These are phyloP conservation scores for Hippoglossus hippoglossus DNA, from an alignment of 2,797 vertebrate species.

Conservation along the genomic window DNA sequence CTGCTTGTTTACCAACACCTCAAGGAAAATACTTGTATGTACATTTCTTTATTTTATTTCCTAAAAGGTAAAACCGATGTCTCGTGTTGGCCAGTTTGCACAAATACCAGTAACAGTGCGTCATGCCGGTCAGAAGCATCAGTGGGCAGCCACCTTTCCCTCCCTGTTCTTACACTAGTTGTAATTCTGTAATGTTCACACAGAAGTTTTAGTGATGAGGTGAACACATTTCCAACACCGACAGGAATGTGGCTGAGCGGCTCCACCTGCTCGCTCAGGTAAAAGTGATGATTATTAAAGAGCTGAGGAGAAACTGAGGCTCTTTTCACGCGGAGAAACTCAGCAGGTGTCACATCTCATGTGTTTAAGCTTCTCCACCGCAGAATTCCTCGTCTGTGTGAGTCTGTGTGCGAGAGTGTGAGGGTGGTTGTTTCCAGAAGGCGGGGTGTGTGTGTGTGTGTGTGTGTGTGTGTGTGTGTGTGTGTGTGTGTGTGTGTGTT, in stretches of 20 bases:
- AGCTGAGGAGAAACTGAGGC: conserved; percentile 38
- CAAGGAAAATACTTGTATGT: too few species aligned
- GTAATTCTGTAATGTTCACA: not conserved
- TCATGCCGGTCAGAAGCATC: not conserved
- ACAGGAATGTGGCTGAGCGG: conserved; percentile 19
- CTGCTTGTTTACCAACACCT: too few species aligned
- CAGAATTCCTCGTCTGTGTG: conserved; percentile 28
- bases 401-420: conserved; percentile 31
- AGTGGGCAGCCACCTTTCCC: not conserved
- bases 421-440: conserved; percentile 43
- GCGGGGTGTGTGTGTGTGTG: conserved; percentile 4
- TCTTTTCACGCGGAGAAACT: conserved; percentile 25
- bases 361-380: conserved; percentile 22
- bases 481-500: conserved; percentile 38
- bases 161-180: not conserved
- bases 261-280: conserved; percentile 44
- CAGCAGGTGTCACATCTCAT: conserved; percentile 56
- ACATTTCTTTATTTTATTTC: too few species aligned
- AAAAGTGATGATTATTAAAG: conserved; percentile 43
- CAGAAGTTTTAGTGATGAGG: conserved; percentile 6
- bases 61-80: too few species aligned
- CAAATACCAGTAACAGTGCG: too few species aligned
- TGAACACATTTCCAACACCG: conserved; percentile 8
- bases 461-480: conserved; percentile 19
- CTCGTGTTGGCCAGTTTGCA: too few species aligned